Evolutionary conservation across 2,113 vertebrate genomes (phyloP).

Genomic region (Speoplatyrhinus poulsoni): DNA sequence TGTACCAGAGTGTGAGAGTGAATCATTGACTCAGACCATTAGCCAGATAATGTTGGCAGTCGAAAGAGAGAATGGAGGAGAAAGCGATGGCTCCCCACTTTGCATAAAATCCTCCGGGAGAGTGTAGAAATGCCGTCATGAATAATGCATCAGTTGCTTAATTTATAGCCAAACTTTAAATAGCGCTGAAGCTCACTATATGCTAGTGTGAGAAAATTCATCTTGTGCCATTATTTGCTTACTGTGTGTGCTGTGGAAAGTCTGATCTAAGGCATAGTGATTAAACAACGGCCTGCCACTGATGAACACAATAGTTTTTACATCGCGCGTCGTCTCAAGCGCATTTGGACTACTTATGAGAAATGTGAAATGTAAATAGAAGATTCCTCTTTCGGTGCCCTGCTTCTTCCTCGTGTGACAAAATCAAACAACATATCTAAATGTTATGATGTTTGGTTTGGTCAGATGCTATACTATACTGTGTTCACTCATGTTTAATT

Average conservation of each 20-base stretch:
- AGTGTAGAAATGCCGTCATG: slow-evolving; percentile 52
- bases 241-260: slow-evolving; percentile 24
- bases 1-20: slow-evolving; percentile 33
- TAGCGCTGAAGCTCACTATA: slow-evolving; percentile 53
- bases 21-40: slow-evolving; percentile 63
- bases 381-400: too few species aligned
- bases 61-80: slow-evolving; percentile 6
- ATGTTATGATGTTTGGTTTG: too few species aligned
- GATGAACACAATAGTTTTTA: slow-evolving; percentile 27
- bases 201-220: slow-evolving; percentile 36
- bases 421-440: too few species aligned
- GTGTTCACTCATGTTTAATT: too few species aligned
- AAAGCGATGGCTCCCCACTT: slow-evolving; percentile 33
- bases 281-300: slow-evolving; percentile 35
- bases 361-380: background rate
- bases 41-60: slow-evolving; percentile 58
- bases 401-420: too few species aligned
- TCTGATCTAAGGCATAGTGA: slow-evolving; percentile 13
- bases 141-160: slow-evolving; percentile 63
- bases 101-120: slow-evolving; percentile 51
- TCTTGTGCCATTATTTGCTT: slow-evolving; percentile 53
- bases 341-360: slow-evolving; percentile 26
- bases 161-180: slow-evolving; percentile 72
- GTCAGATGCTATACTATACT: too few species aligned
- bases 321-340: background rate